Conservation (phyloP, 1,140 invertebrate genomes). For the Bathynomus jamesi region DNA sequence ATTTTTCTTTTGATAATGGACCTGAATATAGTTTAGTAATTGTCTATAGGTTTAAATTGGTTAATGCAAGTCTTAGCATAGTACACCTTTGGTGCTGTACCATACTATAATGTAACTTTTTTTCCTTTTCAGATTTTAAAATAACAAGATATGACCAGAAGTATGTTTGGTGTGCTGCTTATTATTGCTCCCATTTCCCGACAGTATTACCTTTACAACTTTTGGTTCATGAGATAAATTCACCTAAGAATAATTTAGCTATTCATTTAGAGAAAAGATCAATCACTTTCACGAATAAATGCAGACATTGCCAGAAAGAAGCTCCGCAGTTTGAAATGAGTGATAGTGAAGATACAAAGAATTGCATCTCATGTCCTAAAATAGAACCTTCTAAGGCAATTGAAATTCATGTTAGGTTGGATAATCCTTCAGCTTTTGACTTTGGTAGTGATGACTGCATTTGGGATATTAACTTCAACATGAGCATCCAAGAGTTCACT, state of each 20-base stretch:
- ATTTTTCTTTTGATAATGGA: too few species aligned
- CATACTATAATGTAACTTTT: too few species aligned
- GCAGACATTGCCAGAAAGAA: background rate
- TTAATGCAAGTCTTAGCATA: too few species aligned
- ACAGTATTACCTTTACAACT: background rate
- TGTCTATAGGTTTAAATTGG: too few species aligned
- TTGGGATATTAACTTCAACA: background rate
- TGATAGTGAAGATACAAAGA: background rate
- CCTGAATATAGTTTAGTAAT: too few species aligned
- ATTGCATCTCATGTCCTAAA: background rate
- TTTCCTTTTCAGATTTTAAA: background rate
- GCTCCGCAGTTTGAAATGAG: background rate
- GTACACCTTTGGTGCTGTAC: too few species aligned
- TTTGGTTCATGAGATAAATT: background rate
- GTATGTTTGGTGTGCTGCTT: background rate
- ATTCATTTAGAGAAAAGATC: background rate
- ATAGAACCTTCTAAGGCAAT: background rate
- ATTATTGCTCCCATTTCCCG: background rate
- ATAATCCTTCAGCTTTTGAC: background rate
- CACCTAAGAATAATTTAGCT: background rate
- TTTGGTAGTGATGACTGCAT: background rate
- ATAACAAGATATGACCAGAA: background rate
- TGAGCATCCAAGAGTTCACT: background rate
- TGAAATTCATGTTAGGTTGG: background rate
- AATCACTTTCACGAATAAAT: background rate